phyloP scores from a whole-genome alignment of 2,888 invertebrate species.

The Phortica magna region DNA sequence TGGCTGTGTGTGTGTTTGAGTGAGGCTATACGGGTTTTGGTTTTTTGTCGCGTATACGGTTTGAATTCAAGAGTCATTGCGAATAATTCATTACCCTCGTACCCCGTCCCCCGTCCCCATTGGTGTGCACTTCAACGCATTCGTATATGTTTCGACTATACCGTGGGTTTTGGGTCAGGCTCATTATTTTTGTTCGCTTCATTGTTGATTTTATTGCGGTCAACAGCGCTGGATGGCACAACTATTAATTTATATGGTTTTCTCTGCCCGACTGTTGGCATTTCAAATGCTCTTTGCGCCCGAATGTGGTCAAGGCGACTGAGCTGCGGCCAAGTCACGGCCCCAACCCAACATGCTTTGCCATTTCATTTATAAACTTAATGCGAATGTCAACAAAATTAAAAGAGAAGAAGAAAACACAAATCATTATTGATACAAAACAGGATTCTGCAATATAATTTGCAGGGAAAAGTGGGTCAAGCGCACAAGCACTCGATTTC shows the following conservation, averaged over 20 bases:
- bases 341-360: neutral
- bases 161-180: neutral
- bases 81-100: neutral
- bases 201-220: constrained; percentile 59
- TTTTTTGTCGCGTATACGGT: neutral
- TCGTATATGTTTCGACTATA: neutral
- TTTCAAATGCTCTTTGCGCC: neutral
- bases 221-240: constrained; percentile 45
- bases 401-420: constrained; percentile 36
- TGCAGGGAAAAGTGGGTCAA: constrained; percentile 51
- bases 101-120: neutral
- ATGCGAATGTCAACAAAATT: constrained; percentile 58
- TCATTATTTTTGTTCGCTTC: constrained; percentile 38
- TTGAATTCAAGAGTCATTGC: neutral
- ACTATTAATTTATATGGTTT: constrained; percentile 43
- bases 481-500: neutral
- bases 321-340: neutral
- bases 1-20: neutral
- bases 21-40: neutral
- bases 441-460: constrained; percentile 47
- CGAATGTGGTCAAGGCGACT: constrained; percentile 1
- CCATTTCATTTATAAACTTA: constrained; percentile 46
- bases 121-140: neutral
- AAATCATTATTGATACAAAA: constrained; percentile 49
- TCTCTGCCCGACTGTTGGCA: neutral